Percentiles rank a stretch among this genome's conserved stretches.
Evolutionary conservation across 1,140 invertebrate species (phyloP).

Genomic region (Neuroterus valhalla): DNA sequence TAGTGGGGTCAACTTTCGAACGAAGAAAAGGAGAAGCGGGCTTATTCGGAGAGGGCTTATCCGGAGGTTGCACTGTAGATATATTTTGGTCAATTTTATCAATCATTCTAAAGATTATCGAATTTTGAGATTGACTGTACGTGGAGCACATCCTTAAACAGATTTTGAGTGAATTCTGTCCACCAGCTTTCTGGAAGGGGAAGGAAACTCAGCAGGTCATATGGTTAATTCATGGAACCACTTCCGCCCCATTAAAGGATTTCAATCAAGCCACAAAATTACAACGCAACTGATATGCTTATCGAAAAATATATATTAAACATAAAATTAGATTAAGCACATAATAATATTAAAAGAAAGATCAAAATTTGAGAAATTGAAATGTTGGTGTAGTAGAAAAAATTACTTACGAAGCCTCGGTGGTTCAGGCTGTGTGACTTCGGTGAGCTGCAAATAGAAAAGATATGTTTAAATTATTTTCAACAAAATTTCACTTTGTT

Average conservation of each 20-base stretch:
- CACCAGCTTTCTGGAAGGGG: not conserved
- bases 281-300: conserved; percentile 7
- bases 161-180: not conserved
- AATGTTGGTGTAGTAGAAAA: conserved; percentile 11
- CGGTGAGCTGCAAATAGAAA: conserved; percentile 65
- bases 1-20: no score
- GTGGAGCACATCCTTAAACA: no score
- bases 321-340: not conserved
- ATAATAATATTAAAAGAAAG: not conserved
- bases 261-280: conserved; percentile 13
- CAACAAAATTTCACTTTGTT: not conserved
- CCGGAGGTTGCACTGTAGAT: no score
- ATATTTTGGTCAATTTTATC: no score
- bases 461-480: not conserved
- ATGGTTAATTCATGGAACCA: conserved; percentile 63
- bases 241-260: conserved; percentile 17
- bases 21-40: no score
- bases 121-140: no score
- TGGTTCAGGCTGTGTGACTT: conserved; percentile 55
- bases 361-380: not conserved
- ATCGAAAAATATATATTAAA: not conserved
- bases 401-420: conserved; percentile 61
- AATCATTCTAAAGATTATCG: no score
- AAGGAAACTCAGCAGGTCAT: conserved; percentile 12
- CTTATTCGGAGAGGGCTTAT: no score